phyloP scores from a whole-genome alignment of 64 coral and sea anemone genomes.

The Actinia equina region DNA sequence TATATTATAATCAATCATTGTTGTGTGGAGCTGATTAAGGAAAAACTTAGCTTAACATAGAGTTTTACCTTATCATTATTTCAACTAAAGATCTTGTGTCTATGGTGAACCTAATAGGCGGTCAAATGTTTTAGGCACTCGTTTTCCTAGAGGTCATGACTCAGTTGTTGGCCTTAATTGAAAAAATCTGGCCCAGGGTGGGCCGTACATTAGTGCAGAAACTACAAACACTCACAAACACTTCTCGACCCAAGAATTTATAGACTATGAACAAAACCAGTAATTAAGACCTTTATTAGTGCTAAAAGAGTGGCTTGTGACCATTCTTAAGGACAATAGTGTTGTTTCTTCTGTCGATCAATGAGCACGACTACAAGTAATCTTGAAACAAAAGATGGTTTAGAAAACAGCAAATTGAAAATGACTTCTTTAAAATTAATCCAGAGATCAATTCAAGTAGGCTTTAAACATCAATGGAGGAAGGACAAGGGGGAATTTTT shows the following conservation, averaged over 20 bases:
- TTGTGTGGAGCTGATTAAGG: no score
- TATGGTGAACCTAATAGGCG: background rate
- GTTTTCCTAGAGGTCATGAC: background rate
- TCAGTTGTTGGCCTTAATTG: background rate
- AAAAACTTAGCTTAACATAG: no score
- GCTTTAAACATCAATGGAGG: background rate
- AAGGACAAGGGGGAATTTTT: background rate
- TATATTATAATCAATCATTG: no score
- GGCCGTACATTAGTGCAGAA: background rate
- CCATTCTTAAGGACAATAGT: constrained; percentile 10
- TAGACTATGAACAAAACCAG: constrained; percentile 9
- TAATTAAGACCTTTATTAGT: constrained; percentile 23
- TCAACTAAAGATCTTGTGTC: background rate
- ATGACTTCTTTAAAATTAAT: background rate
- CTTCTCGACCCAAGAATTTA: background rate
- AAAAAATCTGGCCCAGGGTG: background rate
- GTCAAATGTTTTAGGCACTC: constrained; percentile 6
- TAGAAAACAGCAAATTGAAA: background rate
- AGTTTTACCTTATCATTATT: no score
- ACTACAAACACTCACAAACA: background rate
- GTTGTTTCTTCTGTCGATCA: background rate
- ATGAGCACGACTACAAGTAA: background rate
- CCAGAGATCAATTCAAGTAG: background rate
- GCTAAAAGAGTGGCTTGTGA: constrained; percentile 15
- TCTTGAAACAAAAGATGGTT: background rate